Conservation (phyloP, 2,888 invertebrate genomes). For the Bimastos eiseni region DNA sequence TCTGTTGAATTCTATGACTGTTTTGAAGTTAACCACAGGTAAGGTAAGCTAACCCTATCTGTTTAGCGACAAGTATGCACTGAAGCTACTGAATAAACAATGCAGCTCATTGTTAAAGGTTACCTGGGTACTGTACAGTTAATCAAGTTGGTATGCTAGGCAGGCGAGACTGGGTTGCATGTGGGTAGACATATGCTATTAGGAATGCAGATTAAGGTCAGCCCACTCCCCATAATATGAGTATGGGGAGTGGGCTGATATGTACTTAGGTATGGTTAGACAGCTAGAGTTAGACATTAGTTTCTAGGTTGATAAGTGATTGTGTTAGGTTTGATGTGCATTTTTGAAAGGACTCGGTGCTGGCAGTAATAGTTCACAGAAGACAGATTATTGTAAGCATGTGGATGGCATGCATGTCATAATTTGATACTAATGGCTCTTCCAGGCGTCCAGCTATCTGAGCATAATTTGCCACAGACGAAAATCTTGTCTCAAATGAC, state of each 20-base stretch:
- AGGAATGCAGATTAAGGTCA: neutral
- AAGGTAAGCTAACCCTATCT: neutral
- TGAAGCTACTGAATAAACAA: no score
- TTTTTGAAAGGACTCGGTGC: neutral
- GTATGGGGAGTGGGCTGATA: neutral
- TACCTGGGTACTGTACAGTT: no score
- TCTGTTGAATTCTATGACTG: neutral
- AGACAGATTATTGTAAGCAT: no score
- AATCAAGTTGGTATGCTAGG: no score
- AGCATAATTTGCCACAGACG: no score
- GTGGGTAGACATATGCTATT: neutral
- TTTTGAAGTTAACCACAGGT: neutral
- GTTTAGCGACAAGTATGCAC: no score
- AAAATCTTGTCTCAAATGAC: no score
- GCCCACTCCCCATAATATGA: neutral
- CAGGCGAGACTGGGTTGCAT: neutral
- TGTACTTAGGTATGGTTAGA: neutral
- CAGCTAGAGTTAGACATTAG: neutral
- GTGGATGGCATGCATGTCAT: neutral
- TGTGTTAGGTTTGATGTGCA: neutral
- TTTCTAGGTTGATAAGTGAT: neutral
- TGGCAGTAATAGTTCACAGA: no score
- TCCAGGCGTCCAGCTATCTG: no score
- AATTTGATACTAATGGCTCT: neutral
- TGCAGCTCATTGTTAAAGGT: no score